Evolutionary conservation across 2,113 vertebrate species (phyloP), one percentile per base, ranked within the genome.

Genomic region (Scomber japonicus): DNA sequence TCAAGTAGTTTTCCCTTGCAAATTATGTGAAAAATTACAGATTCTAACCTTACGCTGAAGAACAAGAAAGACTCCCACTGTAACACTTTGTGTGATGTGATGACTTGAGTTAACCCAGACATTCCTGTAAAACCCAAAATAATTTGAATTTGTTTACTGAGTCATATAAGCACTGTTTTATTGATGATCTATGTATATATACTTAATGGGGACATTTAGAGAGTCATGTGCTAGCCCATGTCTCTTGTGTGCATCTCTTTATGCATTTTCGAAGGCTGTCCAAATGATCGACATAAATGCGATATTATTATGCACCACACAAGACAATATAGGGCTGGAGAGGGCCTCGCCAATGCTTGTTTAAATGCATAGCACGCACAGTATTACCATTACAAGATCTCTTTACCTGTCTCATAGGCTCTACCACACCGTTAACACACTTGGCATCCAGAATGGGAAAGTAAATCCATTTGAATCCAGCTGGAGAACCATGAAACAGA

Each of bases 351-450:
- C 45, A 12, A 12, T 7, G 60, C 82, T 63, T 72, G 59, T 91
- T 90, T 55, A 78, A 84, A 90, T 84, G 76, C 89, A 77, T 77
- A 75, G 84, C 89, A 87, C 7, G 82, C 74, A 68, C 71, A 8
- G 54, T 50, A 54, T 88, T 82, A 79, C 75, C 87, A 86, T 84
- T 88, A 83, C 85, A 79, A 72, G 84, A 85, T 90, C 87, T 84
- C 88, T 80, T 84, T 89, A 86, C 85, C 85, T 78, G 87, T 89
- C 86, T 84, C 78, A 57, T 81, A 84, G 81, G 73, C 78, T 62
- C 68, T 65, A 16, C 75, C 82, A 66, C 79, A 63, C 67, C 3
- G 17, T 46, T 59, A 69, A 76, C 67, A 45, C 80, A 75, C 73
- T 78, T 69, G 70, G 72, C 78, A 87, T 76, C 59, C 82, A 78